Conservation (phyloP, 2,797 vertebrate genomes). For the Eutrigla gurnardus region DNA sequence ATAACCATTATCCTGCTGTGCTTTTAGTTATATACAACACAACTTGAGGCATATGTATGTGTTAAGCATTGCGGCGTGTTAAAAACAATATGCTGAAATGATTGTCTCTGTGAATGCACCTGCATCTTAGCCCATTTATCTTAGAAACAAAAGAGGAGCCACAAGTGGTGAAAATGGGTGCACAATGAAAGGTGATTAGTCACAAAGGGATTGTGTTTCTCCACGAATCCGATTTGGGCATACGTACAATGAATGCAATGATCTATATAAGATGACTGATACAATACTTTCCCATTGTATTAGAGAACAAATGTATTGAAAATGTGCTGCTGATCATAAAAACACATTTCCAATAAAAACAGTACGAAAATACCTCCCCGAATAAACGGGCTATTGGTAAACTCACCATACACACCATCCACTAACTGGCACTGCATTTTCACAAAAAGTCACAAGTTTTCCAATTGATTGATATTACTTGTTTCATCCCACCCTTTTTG, state of each 20-base stretch:
- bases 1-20: not conserved
- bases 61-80: not conserved
- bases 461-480: not conserved
- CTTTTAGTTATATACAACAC: not conserved
- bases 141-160: slow-evolving; percentile 21
- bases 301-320: not conserved
- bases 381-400: not conserved
- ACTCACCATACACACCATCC: not conserved
- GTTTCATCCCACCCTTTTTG: not conserved
- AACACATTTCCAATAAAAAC: not conserved
- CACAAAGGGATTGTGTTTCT: slow-evolving; percentile 11
- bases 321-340: not conserved
- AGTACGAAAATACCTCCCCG: too few relatives aligned
- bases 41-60: slow-evolving; percentile 6
- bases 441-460: slow-evolving; percentile 1
- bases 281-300: not conserved
- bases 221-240: not conserved
- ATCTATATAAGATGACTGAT: not conserved
- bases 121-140: slow-evolving; percentile 8
- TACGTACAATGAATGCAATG: not conserved
- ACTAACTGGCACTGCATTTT: not conserved
- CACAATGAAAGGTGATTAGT: slow-evolving; percentile 3
- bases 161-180: slow-evolving; percentile 31
- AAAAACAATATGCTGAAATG: slow-evolving; percentile 17
- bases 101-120: not conserved